Percentiles rank a stretch among this genome's conserved stretches.
These are phyloP conservation scores for Apostichopus leukothele DNA, from an alignment of 53 echinoderm and acorn worm genomes.

Conservation along the genomic window DNA sequence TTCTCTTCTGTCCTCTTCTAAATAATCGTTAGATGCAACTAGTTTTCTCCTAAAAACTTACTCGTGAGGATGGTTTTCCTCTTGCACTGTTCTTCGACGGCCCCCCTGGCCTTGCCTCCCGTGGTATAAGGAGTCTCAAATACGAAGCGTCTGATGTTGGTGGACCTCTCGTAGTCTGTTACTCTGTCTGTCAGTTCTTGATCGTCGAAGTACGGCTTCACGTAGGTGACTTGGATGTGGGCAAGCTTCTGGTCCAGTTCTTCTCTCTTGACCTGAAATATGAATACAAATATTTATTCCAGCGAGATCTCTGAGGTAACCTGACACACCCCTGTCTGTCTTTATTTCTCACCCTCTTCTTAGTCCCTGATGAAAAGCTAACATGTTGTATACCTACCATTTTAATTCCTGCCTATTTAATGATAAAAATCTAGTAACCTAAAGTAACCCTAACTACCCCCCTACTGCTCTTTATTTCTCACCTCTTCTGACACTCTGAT, in stretches of 20 bases:
- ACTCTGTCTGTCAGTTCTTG: conserved; percentile 70
- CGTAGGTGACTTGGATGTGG: conserved; percentile 93
- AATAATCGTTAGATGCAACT: too few species aligned
- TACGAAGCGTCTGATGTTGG: conserved; percentile 93
- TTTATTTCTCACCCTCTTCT: conserved; percentile 56
- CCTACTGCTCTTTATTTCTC: conserved; percentile 54
- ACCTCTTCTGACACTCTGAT: conserved; percentile 55
- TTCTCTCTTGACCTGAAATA: conserved; percentile 71
- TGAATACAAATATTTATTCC: not conserved
- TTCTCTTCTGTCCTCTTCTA: too few species aligned
- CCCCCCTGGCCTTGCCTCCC: conserved; percentile 73
- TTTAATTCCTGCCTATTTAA: conserved; percentile 1
- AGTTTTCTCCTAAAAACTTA: conserved; percentile 43
- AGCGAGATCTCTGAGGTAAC: too few species aligned
- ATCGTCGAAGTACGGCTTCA: conserved; percentile 96
- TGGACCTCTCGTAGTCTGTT: conserved; percentile 80
- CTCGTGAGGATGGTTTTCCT: conserved; percentile 95
- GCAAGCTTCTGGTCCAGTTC: conserved; percentile 76
- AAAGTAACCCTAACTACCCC: too few species aligned
- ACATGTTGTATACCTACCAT: conserved; percentile 85
- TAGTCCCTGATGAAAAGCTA: conserved; percentile 77
- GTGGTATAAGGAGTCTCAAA: conserved; percentile 95
- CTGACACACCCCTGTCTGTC: too few species aligned
- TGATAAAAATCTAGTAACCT: too few species aligned
- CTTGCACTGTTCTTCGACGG: conserved; percentile 89